Evolutionary conservation across 2,888 invertebrate genomes (phyloP), one percentile per base, ranked within the genome.

Genomic region (Aporophyla lueneburgensis): DNA sequence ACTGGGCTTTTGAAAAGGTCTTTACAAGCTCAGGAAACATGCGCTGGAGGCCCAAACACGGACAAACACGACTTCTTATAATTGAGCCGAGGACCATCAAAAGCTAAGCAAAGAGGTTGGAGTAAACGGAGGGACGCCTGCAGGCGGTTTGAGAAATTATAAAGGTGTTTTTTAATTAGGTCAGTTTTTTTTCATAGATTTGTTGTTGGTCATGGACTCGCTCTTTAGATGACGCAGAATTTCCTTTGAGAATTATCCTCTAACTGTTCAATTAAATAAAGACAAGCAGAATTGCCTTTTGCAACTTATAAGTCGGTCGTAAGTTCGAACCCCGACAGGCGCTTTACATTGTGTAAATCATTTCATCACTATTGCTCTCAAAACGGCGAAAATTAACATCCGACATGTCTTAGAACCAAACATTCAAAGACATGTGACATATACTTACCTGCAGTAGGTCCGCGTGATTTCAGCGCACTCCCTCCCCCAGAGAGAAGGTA

Each of bases 1-100:
- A 86, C 83, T 72, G 51, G 76, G 84, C 84, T 79, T 88, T 88
- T 87, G 77, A 85, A 86, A 88, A 84, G 85, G 74, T 61, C 88
- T 83, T 88, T 87, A 84, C 80, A 86, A 77, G 72, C 73, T 75
- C 78, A 73, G 71, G 72, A 78, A 80, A 83, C 85, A 84, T 67
- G 73, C 72, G 70, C 71, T 81, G 24, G 67, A 79, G 78, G 76
- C 82, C 87, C 68, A 80, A 88, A 87, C 81, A 86, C 74, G 77
- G 74, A 73, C 81, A 80, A 87, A 87, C 87, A 88, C 65, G 80
- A 83, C 81, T 87, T 81, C 88, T 87, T 87, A 69, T 80, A 77
- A 87, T 85, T 80, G 53, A 74, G 76, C 71, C 14, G 27, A 71
- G 67, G 54, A 53, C 74, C 77, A 82, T 78, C 73, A 65, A 77